A percentile compares a stretch with the other conserved stretches of the same genome.
Evolutionary conservation across 1,140 invertebrate species (phyloP).

Genomic region (Drosophila truncata): DNA sequence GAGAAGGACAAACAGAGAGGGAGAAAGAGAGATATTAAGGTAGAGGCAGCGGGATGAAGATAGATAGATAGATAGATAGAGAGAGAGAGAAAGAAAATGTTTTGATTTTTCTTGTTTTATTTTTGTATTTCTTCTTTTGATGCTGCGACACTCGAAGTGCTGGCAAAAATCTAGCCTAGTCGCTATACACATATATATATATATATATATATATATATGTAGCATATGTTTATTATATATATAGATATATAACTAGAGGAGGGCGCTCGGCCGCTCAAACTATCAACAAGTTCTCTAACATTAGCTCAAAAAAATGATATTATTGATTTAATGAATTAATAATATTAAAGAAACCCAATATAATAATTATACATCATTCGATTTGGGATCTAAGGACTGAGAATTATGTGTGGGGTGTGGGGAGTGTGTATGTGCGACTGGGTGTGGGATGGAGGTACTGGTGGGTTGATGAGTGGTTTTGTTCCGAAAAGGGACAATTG

Average conservation of each 20-base stretch:
- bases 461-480: constrained; percentile 1
- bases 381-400: constrained; percentile 6
- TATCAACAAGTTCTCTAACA: constrained; percentile 71
- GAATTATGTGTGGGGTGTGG: constrained; percentile 2
- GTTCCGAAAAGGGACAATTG: constrained; percentile 47
- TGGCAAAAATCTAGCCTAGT: constrained; percentile 39
- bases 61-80: background rate
- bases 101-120: constrained; percentile 5
- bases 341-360: constrained; percentile 50
- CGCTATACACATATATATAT: constrained; percentile 24
- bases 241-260: constrained; percentile 65
- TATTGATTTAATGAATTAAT: constrained; percentile 44
- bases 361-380: constrained; percentile 38
- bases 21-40: background rate
- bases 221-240: constrained; percentile 32
- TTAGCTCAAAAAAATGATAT: constrained; percentile 57
- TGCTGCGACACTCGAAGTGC: constrained; percentile 29
- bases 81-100: background rate
- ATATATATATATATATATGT: constrained; percentile 31
- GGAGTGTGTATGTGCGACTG: background rate
- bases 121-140: constrained; percentile 7
- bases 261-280: constrained; percentile 51
- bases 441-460: constrained; percentile 9
- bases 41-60: background rate
- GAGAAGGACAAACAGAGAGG: background rate